Base-by-base conservation (phyloP, 2,888 invertebrate genomes). In the Spatulosminthurus flaviceps region DNA sequence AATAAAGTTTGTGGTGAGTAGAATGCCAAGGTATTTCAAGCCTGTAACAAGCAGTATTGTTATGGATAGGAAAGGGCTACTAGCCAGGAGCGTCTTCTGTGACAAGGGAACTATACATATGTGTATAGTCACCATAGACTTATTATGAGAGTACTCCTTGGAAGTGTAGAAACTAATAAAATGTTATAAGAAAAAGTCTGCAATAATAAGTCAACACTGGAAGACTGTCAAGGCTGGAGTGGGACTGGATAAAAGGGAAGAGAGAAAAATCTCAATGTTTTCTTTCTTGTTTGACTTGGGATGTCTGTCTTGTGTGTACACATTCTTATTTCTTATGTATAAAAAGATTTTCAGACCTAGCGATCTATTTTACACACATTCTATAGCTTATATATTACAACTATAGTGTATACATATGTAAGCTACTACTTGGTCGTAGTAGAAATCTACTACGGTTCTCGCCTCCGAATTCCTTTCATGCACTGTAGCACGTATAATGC, bases 221-320 rank as follows among this genome's bases (percentile, higher is more conserved):
- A 41, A 7, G 41, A 41, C 41, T 41, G 9, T 41, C 41, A 9
- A 41, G n/a, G n/a, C n/a, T n/a, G 7, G 13, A 41, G 41, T 41
- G 51, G 51, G 16, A 51, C 51, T 51, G 51, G 51, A 51, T 51
- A 51, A 51, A 19, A 34, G 34, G 34, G 34, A n/a, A 9, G 34
- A 51, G n/a, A 51, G 51, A 51, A 51, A 51, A 51, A 51, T 51
- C 51, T 51, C 51, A 51, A 51, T 51, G 51, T 51, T 51, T 69
- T 69, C 69, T 28, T 29, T 4, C 26, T 28, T 29, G 69, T 69
- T 28, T 69, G 69, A 29, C 34, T 69, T 67, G 28, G 28, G 66
- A 66, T 24, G 24, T 16, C 66, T 13, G n/a, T n/a, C 11, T 5
- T 69, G 28, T 69, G 34, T 69, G n/a, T 16, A 34, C 21, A 69